These are phyloP conservation scores for Thereuonema tuberculata DNA, from an alignment of 1,140 invertebrate species.

Conservation along the genomic window DNA sequence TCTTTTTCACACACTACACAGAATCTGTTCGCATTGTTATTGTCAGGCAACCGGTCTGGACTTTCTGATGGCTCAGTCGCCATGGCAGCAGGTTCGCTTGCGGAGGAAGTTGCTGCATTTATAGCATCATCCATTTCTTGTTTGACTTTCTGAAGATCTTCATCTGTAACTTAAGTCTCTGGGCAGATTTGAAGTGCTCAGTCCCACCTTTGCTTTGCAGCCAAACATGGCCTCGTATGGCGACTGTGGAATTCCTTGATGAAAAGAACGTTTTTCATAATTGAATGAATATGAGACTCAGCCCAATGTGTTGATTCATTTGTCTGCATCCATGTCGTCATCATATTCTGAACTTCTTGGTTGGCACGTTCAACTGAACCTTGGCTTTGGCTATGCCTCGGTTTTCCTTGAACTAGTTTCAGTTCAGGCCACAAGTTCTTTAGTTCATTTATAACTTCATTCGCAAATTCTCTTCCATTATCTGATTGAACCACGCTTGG, in stretches of 20 bases:
- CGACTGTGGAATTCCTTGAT: slow-evolving; percentile 13
- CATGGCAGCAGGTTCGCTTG: neutral
- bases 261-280: slow-evolving; percentile 14
- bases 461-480: slow-evolving; percentile 9
- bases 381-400: slow-evolving; percentile 3
- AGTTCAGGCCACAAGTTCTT: slow-evolving; percentile 1
- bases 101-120: neutral
- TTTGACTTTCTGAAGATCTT: neutral
- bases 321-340: slow-evolving; percentile 22
- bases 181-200: slow-evolving; percentile 14
- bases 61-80: neutral
- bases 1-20: slow-evolving; percentile 4
- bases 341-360: slow-evolving; percentile 28
- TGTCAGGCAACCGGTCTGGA: neutral
- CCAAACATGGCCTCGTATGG: slow-evolving; percentile 18
- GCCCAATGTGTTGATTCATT: neutral
- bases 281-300: slow-evolving; percentile 12
- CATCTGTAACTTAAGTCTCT: neutral
- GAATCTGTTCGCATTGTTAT: neutral
- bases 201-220: slow-evolving; percentile 12
- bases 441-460: neutral
- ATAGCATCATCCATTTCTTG: slow-evolving; percentile 1
- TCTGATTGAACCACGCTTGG: neutral
- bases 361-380: slow-evolving; percentile 1
- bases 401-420: slow-evolving; percentile 8